phyloP scores from a whole-genome alignment of 2,797 vertebrate species.

The Hyperoplus lanceolatus region DNA sequence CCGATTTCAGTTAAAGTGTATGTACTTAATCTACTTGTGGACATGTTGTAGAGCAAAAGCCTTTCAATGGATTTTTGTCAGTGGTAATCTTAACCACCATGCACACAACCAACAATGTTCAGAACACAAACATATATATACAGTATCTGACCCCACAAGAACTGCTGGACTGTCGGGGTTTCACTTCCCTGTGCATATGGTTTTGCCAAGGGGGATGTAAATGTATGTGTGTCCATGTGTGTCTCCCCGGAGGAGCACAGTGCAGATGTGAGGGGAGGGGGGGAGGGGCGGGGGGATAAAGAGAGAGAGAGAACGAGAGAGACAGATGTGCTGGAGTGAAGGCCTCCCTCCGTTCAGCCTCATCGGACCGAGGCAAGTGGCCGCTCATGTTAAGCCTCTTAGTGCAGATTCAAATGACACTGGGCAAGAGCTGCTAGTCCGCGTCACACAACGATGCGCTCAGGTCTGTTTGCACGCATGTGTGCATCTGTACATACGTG shows the following conservation, averaged over 20 bases:
- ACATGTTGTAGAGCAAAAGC: background rate
- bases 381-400: constrained; percentile 81
- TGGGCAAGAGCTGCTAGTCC: constrained; percentile 50
- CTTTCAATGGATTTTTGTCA: constrained; percentile 5
- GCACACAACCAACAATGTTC: background rate
- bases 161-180: background rate
- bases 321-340: constrained; percentile 69
- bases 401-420: constrained; percentile 69
- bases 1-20: background rate
- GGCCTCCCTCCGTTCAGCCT: constrained; percentile 21
- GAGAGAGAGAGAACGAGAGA: constrained; percentile 13
- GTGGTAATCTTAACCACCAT: background rate
- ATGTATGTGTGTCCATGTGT: background rate
- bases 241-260: constrained; percentile 16
- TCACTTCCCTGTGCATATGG: constrained; percentile 3
- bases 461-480: background rate
- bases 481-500: constrained; percentile 24
- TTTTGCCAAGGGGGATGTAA: constrained; percentile 3
- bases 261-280: constrained; percentile 43
- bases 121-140: background rate
- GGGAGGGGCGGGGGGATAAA: background rate
- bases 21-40: background rate
- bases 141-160: background rate
- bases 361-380: constrained; percentile 73
- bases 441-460: constrained; percentile 26